Evolutionary conservation across 1,140 invertebrate species (phyloP).

Genomic region (Ceratoteleas bidentatus): DNA sequence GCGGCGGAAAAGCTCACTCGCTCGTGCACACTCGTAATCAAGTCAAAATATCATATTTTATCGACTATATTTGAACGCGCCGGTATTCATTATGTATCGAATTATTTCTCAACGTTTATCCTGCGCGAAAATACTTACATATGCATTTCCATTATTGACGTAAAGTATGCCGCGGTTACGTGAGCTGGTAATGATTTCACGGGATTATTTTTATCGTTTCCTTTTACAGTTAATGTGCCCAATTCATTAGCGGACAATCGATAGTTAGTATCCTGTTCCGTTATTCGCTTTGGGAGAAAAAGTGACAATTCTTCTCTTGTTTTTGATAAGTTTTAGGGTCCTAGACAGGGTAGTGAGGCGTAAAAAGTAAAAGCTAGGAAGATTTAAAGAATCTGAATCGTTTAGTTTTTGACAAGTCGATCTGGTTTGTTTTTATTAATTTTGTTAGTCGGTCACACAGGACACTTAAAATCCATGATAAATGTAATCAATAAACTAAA

Average conservation of each 20-base stretch:
- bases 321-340: no score
- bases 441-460: no score
- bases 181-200: slow-evolving; percentile 1
- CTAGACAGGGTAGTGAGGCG: no score
- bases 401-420: no score
- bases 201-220: slow-evolving; percentile 25
- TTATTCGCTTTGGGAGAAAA: neutral
- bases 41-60: slow-evolving; percentile 52
- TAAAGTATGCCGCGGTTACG: slow-evolving; percentile 8
- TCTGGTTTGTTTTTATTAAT: no score
- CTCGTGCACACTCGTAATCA: slow-evolving; percentile 11
- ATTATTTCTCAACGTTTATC: slow-evolving; percentile 21
- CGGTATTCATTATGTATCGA: slow-evolving; percentile 17
- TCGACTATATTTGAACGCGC: slow-evolving; percentile 28
- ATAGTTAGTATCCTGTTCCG: neutral
- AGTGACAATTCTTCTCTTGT: slow-evolving; percentile 12
- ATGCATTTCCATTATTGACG: slow-evolving; percentile 23
- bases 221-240: slow-evolving; percentile 17
- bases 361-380: no score
- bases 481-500: no score
- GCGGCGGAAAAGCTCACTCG: slow-evolving; percentile 12
- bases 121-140: slow-evolving; percentile 22
- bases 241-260: slow-evolving; percentile 16
- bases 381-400: no score
- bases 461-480: no score